Conservation (phyloP, 2,113 vertebrate species). For the Misgurnus anguillicaudatus region DNA sequence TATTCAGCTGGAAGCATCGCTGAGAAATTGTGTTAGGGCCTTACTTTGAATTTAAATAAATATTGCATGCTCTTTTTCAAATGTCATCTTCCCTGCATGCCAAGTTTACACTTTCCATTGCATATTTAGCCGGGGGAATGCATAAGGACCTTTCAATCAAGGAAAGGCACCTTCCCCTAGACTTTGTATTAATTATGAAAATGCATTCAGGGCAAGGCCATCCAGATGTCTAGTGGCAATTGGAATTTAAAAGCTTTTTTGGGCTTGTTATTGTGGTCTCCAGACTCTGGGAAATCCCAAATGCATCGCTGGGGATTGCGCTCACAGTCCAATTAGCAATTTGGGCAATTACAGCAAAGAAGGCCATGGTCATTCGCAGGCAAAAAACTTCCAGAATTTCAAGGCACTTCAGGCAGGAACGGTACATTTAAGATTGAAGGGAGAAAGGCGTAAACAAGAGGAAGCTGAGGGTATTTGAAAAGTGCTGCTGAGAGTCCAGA, state of each 20-base stretch:
- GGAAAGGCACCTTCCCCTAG: conserved; percentile 70
- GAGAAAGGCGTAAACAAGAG: conserved; percentile 5
- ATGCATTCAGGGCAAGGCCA: conserved; percentile 77
- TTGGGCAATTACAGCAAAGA: conserved; percentile 70
- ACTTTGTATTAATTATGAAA: conserved; percentile 79
- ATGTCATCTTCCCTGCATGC: conserved; percentile 70
- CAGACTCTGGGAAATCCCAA: conserved; percentile 69
- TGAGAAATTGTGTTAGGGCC: conserved; percentile 58
- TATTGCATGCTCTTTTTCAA: conserved; percentile 71
- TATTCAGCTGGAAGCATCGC: conserved; percentile 53
- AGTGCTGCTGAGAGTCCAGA: background rate
- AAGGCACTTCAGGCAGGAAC: conserved; percentile 46
- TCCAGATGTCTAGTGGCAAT: conserved; percentile 74
- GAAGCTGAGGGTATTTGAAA: background rate
- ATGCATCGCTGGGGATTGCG: conserved; percentile 67
- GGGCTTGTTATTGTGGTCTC: conserved; percentile 70
- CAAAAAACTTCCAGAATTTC: conserved; percentile 56
- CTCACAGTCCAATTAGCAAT: conserved; percentile 75
- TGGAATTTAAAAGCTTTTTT: conserved; percentile 70
- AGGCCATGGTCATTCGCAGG: conserved; percentile 62
- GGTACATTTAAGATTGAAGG: conserved; percentile 10
- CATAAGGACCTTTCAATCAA: conserved; percentile 71
- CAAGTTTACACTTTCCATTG: conserved; percentile 70
- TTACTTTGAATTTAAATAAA: conserved; percentile 72
- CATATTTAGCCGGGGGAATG: conserved; percentile 70